Evolutionary conservation across 2,888 invertebrate species (phyloP), one percentile per base, ranked within the genome.

Genomic region (Hyles lineata): DNA sequence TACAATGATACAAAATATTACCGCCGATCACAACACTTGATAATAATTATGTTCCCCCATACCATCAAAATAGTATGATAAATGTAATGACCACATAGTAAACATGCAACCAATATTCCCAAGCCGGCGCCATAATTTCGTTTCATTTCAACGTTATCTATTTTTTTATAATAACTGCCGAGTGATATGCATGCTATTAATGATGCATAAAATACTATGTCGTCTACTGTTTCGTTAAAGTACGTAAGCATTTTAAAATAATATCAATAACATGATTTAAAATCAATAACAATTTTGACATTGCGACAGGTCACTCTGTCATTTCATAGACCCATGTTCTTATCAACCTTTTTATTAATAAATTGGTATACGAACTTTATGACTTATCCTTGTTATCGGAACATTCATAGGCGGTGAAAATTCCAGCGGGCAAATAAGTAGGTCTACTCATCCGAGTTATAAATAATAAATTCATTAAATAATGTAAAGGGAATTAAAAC

Each of bases 21-120:
- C 96, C 93, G 93, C 89, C 92, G 95, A 80, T 94, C 90, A 71
- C 93, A 85, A 80, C 90, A 95, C 79, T 95, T 92, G 72, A 97
- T 95, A 76, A 97, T 95, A 60, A 96, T 77, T 7, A 96, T 93
- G 87, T 96, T 97, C 23, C 96, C 91, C 79, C 95, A 85, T 43
- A 96, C 95, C 82, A 95, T 93, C 50, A 96, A 77, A 7, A 96
- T 77, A 0, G 95, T 94, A 85, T 97, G 96, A 72, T 95, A 80
- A 29, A 96, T 89, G 74, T 96, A 94, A 71, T 89, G 80, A 25
- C 97, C 96, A 72, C 97, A 97, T 35, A 96, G 95, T 25, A 96
- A 81, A 62, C 93, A 88, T 1, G 95, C 90, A 21, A 96, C 87
- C 7, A 95, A 72, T 35, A 97, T 81, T 6, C 97, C 97, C 9